Conservation (phyloP, 1,140 invertebrate genomes). For the Nylanderia fulva region DNA sequence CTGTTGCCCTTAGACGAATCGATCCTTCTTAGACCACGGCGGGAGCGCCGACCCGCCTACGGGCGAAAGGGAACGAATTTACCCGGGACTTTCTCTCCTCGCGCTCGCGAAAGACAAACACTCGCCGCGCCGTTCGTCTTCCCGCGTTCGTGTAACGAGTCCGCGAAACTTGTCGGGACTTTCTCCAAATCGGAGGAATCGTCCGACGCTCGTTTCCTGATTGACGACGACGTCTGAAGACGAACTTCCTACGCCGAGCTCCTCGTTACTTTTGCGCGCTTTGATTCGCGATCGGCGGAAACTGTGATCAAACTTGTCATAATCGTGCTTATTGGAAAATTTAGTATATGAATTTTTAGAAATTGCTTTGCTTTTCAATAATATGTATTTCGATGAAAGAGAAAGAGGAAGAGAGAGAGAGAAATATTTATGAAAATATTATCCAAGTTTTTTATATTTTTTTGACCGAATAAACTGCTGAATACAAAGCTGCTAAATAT, state of each 20-base stretch:
- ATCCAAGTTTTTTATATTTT: not conserved
- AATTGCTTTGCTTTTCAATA: too few species aligned
- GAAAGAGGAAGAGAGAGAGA: too few species aligned
- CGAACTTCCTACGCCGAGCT: conserved; percentile 25
- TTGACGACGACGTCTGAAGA: conserved; percentile 52
- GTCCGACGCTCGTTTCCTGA: conserved; percentile 39
- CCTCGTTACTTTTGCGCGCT: conserved; percentile 34
- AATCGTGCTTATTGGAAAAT: too few species aligned
- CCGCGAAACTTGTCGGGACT: conserved; percentile 50
- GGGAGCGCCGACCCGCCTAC: conserved; percentile 27
- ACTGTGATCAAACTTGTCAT: conserved; percentile 17
- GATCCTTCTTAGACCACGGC: conserved; percentile 77
- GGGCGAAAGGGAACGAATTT: conserved; percentile 53
- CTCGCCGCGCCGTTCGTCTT: conserved; percentile 60
- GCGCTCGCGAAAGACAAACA: conserved; percentile 68
- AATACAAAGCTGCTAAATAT: not conserved
- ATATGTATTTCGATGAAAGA: too few species aligned
- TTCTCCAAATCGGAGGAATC: conserved; percentile 26
- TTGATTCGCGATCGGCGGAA: conserved; percentile 40
- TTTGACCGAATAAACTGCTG: conserved; percentile 42
- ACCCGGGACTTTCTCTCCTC: conserved; percentile 50
- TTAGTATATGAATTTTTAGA: too few species aligned
- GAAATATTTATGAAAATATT: not conserved
- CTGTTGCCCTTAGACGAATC: conserved; percentile 79
- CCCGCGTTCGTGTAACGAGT: conserved; percentile 52